phyloP scores from a whole-genome alignment of 2,888 invertebrate species.

The Cyaniris semiargus region DNA sequence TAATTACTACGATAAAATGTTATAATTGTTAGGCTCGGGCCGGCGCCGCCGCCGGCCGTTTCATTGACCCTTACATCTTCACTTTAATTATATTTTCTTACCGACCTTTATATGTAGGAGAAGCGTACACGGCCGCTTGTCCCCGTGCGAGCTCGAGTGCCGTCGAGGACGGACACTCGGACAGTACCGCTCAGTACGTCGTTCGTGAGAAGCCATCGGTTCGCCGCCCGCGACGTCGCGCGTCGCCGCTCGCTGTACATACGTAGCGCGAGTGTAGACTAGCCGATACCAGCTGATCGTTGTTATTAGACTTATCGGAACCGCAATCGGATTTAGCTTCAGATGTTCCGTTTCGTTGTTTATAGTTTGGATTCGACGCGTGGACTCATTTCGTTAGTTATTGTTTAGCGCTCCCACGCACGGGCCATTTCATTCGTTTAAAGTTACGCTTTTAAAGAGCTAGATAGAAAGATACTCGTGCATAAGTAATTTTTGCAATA shows the following conservation, averaged over 20 bases:
- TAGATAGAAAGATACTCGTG: conserved; percentile 32
- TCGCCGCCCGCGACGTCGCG: conserved; percentile 71
- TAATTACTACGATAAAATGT: conserved; percentile 79
- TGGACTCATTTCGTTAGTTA: conserved; percentile 67
- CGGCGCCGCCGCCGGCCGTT: conserved; percentile 69
- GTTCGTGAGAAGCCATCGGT: conserved; percentile 80
- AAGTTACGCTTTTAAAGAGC: conserved; percentile 36
- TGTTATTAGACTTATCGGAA: conserved; percentile 77
- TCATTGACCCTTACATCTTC: conserved; percentile 77
- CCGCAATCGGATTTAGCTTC: conserved; percentile 73
- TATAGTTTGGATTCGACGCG: conserved; percentile 64
- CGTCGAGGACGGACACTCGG: conserved; percentile 52
- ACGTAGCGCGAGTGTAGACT: conserved; percentile 77
- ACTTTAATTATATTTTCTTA: conserved; percentile 80
- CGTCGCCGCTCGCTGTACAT: conserved; percentile 65
- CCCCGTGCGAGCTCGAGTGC: conserved; percentile 74
- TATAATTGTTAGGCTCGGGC: conserved; percentile 74
- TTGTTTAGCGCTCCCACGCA: conserved; percentile 57
- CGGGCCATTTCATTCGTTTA: conserved; percentile 51
- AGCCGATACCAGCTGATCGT: conserved; percentile 76
- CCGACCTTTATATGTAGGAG: conserved; percentile 76
- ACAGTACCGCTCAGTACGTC: conserved; percentile 47
- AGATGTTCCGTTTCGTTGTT: conserved; percentile 72
- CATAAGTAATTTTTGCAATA: conserved; percentile 34
- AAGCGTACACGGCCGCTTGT: conserved; percentile 78